A percentile compares a stretch with the other conserved stretches of the same genome.
Conservation (phyloP, 1,140 invertebrate species). For the Anoplophora glabripennis region DNA sequence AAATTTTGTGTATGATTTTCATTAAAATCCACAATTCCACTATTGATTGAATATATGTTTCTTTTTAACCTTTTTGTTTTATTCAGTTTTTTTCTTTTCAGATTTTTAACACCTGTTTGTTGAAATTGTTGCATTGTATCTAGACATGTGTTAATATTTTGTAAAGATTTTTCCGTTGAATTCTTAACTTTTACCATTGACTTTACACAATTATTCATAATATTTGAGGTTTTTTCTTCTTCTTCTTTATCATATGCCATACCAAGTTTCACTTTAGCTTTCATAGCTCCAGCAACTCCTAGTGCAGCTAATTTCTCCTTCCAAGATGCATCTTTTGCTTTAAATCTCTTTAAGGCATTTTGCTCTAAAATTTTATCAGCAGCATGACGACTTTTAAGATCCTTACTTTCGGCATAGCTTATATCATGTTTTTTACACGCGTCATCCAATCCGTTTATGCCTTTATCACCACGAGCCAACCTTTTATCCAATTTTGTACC, state of each 20-base stretch:
- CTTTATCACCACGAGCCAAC: slow-evolving; percentile 47
- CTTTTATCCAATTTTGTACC: slow-evolving; percentile 34
- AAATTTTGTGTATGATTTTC: too few relatives aligned
- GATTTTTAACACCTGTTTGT: too few relatives aligned
- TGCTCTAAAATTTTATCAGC: slow-evolving; percentile 46
- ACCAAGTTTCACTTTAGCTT: slow-evolving; percentile 42
- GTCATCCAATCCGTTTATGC: slow-evolving; percentile 42
- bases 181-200: too few relatives aligned
- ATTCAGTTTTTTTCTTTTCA: too few relatives aligned
- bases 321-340: slow-evolving; percentile 40
- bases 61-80: too few relatives aligned
- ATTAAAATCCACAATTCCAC: neutral
- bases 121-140: too few relatives aligned
- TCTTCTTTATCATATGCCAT: slow-evolving; percentile 29
- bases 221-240: too few relatives aligned
- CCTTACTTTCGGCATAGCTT: slow-evolving; percentile 40
- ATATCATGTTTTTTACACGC: slow-evolving; percentile 40
- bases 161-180: too few relatives aligned
- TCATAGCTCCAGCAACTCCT: slow-evolving; percentile 37
- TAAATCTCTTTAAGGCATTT: slow-evolving; percentile 43
- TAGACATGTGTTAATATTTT: too few relatives aligned
- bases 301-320: slow-evolving; percentile 39
- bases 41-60: too few relatives aligned
- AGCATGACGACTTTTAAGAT: slow-evolving; percentile 41
- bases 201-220: too few relatives aligned